Percentiles rank a stretch among this genome's conserved stretches.
These are phyloP conservation scores for Apomyelois bistriatella DNA, from an alignment of 2,888 invertebrate species.

Conservation along the genomic window DNA sequence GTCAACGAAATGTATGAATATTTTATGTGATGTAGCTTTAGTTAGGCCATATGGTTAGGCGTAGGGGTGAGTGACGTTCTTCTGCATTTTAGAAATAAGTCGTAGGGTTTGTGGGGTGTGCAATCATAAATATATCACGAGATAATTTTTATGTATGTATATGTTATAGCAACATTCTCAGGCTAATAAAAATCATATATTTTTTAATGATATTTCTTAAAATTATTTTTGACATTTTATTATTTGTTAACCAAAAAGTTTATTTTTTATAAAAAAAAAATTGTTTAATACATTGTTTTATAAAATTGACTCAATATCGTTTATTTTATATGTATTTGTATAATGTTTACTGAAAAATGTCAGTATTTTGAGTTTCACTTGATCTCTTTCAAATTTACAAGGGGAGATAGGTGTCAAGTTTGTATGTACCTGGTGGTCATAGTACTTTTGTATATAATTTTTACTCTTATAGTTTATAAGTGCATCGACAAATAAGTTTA, in stretches of 20 bases:
- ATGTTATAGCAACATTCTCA: too few relatives aligned
- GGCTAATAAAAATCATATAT: too few relatives aligned
- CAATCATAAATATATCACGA: constrained; percentile 15
- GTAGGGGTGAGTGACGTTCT: constrained; percentile 22
- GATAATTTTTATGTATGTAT: neutral
- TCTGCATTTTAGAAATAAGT: constrained; percentile 22
- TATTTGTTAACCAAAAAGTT: too few relatives aligned
- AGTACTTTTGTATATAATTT: constrained; percentile 63
- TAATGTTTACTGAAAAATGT: constrained; percentile 15
- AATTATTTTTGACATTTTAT: too few relatives aligned
- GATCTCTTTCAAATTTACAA: constrained; percentile 44
- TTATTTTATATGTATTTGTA: neutral
- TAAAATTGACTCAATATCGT: neutral
- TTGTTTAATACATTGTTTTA: neutral
- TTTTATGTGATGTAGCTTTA: constrained; percentile 64
- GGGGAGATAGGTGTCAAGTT: constrained; percentile 35
- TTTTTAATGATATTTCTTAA: too few relatives aligned
- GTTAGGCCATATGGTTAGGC: constrained; percentile 25
- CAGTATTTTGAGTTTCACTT: constrained; percentile 31
- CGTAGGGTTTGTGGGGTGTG: constrained; percentile 18
- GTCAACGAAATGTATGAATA: constrained; percentile 41
- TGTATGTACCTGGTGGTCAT: constrained; percentile 50
- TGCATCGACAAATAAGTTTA: constrained; percentile 50
- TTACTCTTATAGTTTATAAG: constrained; percentile 45
- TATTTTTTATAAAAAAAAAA: too few relatives aligned